Base-by-base conservation (phyloP, 2,113 vertebrate genomes). In the Serinus canaria region DNA sequence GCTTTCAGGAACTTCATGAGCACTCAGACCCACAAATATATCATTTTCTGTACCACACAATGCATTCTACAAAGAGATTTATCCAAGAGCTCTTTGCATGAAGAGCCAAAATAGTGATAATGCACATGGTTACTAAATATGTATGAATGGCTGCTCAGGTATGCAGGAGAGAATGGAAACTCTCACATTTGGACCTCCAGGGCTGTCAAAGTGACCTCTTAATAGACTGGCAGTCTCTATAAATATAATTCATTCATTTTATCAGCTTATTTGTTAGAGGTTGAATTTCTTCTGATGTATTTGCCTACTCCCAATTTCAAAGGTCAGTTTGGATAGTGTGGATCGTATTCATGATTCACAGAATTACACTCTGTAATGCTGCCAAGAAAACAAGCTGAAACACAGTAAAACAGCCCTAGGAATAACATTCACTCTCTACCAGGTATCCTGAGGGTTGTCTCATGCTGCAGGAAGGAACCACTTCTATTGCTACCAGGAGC, bases 291-390 rank as follows among this genome's bases (percentile, higher is more conserved):
- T 96, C 82, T 94, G 83, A 72, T 95, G 8, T 87, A 80, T 95
- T 93, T 94, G 66, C 87, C 83, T 91, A 86, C 83, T 92, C 55
- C 52, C 73, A 81, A 47, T 95, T 97, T 84, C 84, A 95, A 95
- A 97, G 95, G 94, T 96, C 55, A 81, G 80, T 92, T 97, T 96
- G 95, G 93, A 94, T 95, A 91, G 95, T 70, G 79, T 80, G 94
- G 97, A 89, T 94, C 56, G 59, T 90, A 86, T 74, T 93, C 58
- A 39, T 72, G 75, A 92, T 58, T 88, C 83, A 76, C 72, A 75
- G 83, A 94, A 84, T 62, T 69, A 44, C 27, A 63, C 41, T 39
- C 60, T 53, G 39, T 84, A 94, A 62, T 3, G 21, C 59, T 85
- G 84, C 89, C 92, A 95, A 70, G 70, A 90, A 91, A 88, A 85